phyloP scores from a whole-genome alignment of 2,888 invertebrate genomes.

The Ectemnius continuus region DNA sequence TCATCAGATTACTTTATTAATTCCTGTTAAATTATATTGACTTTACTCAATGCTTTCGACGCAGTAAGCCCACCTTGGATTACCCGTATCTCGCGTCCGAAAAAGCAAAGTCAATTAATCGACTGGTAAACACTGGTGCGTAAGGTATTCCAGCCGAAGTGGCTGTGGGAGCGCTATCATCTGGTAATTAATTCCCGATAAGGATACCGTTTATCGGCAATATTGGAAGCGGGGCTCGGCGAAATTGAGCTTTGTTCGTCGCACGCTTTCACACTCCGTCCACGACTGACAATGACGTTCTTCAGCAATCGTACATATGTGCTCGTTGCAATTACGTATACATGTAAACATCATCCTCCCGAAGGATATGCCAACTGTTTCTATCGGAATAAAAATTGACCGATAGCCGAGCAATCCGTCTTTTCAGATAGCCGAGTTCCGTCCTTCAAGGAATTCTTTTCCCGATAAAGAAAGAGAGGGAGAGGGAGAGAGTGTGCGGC shows the following conservation, averaged over 20 bases:
- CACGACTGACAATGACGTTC: no score
- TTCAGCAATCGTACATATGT: no score
- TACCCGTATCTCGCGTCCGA: background rate
- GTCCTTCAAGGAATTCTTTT: slow-evolving; percentile 4
- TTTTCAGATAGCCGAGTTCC: background rate
- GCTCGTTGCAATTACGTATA: background rate
- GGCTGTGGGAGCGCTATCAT: slow-evolving; percentile 15
- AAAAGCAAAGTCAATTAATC: slow-evolving; percentile 8
- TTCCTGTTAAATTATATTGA: no score
- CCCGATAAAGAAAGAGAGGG: background rate
- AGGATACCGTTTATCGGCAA: slow-evolving; percentile 36
- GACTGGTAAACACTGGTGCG: slow-evolving; percentile 2
- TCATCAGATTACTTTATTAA: no score
- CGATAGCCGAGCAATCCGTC: background rate
- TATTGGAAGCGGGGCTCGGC: slow-evolving; percentile 24
- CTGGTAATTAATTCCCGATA: slow-evolving; percentile 41
- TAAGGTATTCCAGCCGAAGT: slow-evolving; percentile 19
- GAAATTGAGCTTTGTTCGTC: slow-evolving; percentile 36
- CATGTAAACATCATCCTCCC: background rate
- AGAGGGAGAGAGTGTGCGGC: no score
- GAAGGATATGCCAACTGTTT: background rate
- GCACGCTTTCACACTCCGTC: slow-evolving; percentile 19
- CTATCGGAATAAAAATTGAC: background rate
- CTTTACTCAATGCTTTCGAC: no score
- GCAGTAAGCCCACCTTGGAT: no score